Evolutionary conservation across 2,888 invertebrate species (phyloP).

Genomic region (Kryphioiulus occultus): DNA sequence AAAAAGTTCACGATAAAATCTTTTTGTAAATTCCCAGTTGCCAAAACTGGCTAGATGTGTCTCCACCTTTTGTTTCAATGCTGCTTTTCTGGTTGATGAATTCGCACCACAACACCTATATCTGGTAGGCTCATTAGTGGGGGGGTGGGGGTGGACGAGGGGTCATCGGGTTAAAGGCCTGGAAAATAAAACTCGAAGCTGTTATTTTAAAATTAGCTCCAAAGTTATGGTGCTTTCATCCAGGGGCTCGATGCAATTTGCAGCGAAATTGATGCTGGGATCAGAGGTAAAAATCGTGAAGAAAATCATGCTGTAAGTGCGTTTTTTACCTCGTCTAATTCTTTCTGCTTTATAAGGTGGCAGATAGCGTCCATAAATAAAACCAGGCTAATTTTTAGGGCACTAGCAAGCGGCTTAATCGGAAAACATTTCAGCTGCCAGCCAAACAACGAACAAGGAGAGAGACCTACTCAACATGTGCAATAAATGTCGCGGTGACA

Average conservation of each 20-base stretch:
- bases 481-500: slow-evolving; percentile 3
- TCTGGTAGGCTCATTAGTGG: background rate
- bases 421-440: slow-evolving; percentile 17
- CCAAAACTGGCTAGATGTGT: background rate
- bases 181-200: background rate
- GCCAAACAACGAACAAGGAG: background rate
- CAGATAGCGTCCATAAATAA: background rate
- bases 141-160: background rate
- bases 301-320: background rate
- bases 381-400: slow-evolving; percentile 16
- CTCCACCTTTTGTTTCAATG: slow-evolving; percentile 15
- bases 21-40: background rate
- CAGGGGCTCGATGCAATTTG: background rate
- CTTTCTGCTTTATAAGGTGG: background rate
- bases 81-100: background rate
- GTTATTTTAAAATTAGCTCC: background rate
- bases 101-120: background rate
- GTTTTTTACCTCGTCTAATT: background rate
- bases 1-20: background rate
- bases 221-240: background rate
- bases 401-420: background rate
- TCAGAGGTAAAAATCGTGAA: slow-evolving; percentile 23
- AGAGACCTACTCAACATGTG: background rate
- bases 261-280: background rate
- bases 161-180: background rate